These are phyloP conservation scores for Girardia tigrina DNA, from an alignment of 2,888 invertebrate genomes.

Conservation along the genomic window DNA sequence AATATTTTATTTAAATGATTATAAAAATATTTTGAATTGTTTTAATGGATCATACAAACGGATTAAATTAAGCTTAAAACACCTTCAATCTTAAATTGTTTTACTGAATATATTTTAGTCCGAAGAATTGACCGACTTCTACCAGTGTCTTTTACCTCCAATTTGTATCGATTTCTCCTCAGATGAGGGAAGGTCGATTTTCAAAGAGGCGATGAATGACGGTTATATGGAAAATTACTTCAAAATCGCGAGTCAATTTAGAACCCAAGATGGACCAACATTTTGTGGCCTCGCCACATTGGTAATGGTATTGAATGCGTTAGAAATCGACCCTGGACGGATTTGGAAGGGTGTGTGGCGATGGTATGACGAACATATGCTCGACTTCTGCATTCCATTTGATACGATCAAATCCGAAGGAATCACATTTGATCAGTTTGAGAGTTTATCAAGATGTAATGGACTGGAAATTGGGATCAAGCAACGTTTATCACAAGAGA, in stretches of 20 bases:
- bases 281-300: slow-evolving; percentile 51
- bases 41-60: too few relatives aligned
- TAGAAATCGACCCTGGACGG: slow-evolving; percentile 47
- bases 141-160: slow-evolving; percentile 45
- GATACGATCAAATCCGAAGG: slow-evolving; percentile 30
- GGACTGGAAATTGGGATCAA: too few relatives aligned
- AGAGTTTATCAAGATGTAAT: slow-evolving; percentile 31
- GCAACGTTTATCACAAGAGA: too few relatives aligned
- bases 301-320: slow-evolving; percentile 48
- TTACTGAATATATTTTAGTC: neutral
- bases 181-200: slow-evolving; percentile 45
- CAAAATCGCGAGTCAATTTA: slow-evolving; percentile 48
- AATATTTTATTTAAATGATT: too few relatives aligned
- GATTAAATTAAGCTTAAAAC: too few relatives aligned
- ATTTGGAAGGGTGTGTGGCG: slow-evolving; percentile 49
- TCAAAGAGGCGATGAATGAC: slow-evolving; percentile 43
- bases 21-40: too few relatives aligned
- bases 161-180: slow-evolving; percentile 47
- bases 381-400: slow-evolving; percentile 48
- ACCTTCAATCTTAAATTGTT: too few relatives aligned
- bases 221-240: slow-evolving; percentile 49
- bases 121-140: slow-evolving; percentile 39
- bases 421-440: slow-evolving; percentile 29
- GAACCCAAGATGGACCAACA: slow-evolving; percentile 49
- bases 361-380: slow-evolving; percentile 51